Evolutionary conservation across 64 coral and sea anemone species (phyloP), one percentile per base, ranked within the genome.

Genomic region (Pocillopora verrucosa): DNA sequence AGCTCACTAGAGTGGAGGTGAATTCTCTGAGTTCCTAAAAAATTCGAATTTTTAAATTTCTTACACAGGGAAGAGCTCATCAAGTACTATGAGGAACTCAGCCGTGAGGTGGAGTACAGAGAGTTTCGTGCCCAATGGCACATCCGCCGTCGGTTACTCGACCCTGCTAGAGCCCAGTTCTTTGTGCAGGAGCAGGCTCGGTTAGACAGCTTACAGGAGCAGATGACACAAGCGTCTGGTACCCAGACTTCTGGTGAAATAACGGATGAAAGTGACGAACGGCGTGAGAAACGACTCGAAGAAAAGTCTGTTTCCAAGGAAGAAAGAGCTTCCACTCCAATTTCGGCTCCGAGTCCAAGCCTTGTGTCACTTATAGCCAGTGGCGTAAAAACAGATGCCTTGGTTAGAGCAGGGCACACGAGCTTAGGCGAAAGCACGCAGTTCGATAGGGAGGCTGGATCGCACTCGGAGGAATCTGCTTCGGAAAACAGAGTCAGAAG

Each of bases 361-460:
- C 37, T 97, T 61, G 75, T 97, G 16, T 97, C 95, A 1, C 92
- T 97, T 36, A 97, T 97, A 24, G 95, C 95, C 10, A 97, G 95
- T 61, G 95, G 95, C 13, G 83, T 97, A 10, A 93, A 76, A 65
- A 93, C 95, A 56, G 92, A 94, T 45, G 84, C 88, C 19, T 38
- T 97, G 5, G 15, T 97, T 58, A 89, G 81, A 62, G 74, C 79
- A 12, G 80, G 84, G 57, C 65, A 84, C 41, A 51, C 41, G 41
- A 51, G 1, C 41, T 51, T 51, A 10, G 58, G 15, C 34, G 51
- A 76, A 41, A 60, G 13, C 13, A 57, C 73, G 38, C 45, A 75
- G 63, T 68, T 70, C 9, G 57, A 64, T 37, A 5, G 20, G 25
- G 56, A 67, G 2, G 61, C 20, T 20, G 19, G 20, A 36, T 38